These are phyloP conservation scores for Pocota personata DNA, from an alignment of 2,888 invertebrate genomes.

Conservation along the genomic window DNA sequence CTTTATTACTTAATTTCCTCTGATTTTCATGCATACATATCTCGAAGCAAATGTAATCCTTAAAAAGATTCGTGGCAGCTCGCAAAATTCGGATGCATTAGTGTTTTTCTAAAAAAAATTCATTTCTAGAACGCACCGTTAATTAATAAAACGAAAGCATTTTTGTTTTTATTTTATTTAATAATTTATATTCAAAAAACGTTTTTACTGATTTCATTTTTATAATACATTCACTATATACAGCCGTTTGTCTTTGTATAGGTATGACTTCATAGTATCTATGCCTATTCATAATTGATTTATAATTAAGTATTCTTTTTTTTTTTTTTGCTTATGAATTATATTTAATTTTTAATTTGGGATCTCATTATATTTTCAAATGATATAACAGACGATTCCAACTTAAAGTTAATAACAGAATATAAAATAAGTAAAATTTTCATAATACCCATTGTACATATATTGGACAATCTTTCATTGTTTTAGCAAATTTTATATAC, in stretches of 20 bases:
- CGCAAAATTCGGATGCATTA: too few species aligned
- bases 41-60: too few species aligned
- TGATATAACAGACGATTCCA: conserved; percentile 15
- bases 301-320: conserved; percentile 23
- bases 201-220: conserved; percentile 57
- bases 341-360: conserved; percentile 13
- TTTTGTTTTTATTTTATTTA: conserved; percentile 49
- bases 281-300: conserved; percentile 46
- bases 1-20: too few species aligned
- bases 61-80: too few species aligned
- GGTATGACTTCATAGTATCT: conserved; percentile 50
- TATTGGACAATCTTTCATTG: conserved; percentile 4
- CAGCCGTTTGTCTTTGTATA: conserved; percentile 71
- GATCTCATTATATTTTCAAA: conserved; percentile 30
- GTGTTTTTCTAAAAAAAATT: too few species aligned
- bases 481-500: conserved; percentile 36
- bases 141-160: background rate
- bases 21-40: too few species aligned
- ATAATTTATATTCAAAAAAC: conserved; percentile 69
- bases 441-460: conserved; percentile 5
- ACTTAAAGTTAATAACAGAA: background rate
- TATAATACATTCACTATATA: conserved; percentile 75
- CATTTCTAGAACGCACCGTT: background rate
- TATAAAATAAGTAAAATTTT: conserved; percentile 31
- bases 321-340: conserved; percentile 27